Conservation (phyloP, 2,888 invertebrate genomes). For the Schrankia costaestrigalis region DNA sequence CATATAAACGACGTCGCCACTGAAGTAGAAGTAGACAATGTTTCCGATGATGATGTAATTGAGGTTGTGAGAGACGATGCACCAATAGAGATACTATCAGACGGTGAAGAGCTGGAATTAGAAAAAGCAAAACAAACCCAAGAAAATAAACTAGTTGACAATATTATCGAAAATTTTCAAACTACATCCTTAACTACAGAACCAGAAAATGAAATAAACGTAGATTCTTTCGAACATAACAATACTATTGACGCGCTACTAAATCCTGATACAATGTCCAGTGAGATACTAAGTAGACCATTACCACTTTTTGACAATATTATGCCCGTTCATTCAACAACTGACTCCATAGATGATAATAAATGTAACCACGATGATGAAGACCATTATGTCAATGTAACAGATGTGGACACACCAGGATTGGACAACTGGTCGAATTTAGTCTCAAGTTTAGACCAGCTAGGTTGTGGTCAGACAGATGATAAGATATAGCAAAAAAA, state of each 20-base stretch:
- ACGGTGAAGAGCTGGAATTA: constrained; percentile 62
- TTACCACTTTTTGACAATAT: constrained; percentile 10
- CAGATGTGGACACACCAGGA: constrained; percentile 27
- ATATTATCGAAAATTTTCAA: constrained; percentile 26
- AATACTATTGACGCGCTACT: constrained; percentile 40
- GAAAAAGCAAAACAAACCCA: constrained; percentile 36
- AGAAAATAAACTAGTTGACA: constrained; percentile 8
- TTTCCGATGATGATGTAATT: constrained; percentile 71
- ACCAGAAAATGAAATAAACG: constrained; percentile 21
- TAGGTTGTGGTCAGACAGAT: constrained; percentile 10
- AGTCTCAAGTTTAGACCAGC: constrained; percentile 2
- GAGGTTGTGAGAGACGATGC: constrained; percentile 72
- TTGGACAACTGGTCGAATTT: constrained; percentile 8
- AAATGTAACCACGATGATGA: constrained; percentile 30
- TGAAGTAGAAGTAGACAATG: constrained; percentile 35
- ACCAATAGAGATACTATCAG: constrained; percentile 70
- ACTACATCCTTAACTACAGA: constrained; percentile 36
- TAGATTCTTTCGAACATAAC: constrained; percentile 24
- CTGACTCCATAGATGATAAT: constrained; percentile 8
- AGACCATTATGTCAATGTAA: constrained; percentile 41
- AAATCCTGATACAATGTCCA: constrained; percentile 20
- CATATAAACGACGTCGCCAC: constrained; percentile 40
- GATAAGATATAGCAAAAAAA: constrained; percentile 4
- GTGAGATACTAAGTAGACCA: constrained; percentile 13
- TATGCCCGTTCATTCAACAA: constrained; percentile 6